Conservation (phyloP, 2,797 vertebrate genomes). For the Bradypodion ventrale region DNA sequence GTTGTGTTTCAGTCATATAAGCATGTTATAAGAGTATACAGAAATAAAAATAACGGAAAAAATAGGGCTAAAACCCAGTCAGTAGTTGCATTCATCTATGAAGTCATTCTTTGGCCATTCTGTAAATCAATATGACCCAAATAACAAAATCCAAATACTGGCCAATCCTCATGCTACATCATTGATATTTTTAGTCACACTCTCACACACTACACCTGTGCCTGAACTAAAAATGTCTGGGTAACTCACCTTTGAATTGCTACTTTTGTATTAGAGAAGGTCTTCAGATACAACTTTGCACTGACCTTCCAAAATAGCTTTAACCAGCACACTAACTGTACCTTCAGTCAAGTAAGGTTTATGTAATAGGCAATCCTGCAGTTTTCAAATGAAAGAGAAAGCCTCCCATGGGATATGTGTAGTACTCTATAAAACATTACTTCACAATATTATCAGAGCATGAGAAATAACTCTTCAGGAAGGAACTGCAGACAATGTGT, state of each 20-base stretch:
- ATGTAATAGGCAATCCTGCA: background rate
- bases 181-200: background rate
- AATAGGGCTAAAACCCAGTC: background rate
- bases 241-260: background rate
- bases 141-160: background rate
- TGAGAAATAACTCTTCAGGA: background rate
- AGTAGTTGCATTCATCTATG: background rate
- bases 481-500: background rate
- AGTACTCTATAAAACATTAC: background rate
- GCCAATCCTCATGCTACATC: background rate
- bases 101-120: background rate
- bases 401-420: background rate
- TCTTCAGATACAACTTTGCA: accelerated
- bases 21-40: too few relatives aligned
- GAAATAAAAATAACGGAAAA: background rate
- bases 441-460: background rate
- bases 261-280: accelerated
- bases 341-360: background rate
- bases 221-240: background rate
- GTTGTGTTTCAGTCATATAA: background rate
- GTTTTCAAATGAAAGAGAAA: background rate
- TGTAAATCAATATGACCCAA: background rate
- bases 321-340: too few relatives aligned
- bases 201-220: background rate
- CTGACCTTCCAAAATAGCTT: background rate